Base-by-base conservation (phyloP, 1,140 invertebrate genomes). In the Drosophila ohnishii region DNA sequence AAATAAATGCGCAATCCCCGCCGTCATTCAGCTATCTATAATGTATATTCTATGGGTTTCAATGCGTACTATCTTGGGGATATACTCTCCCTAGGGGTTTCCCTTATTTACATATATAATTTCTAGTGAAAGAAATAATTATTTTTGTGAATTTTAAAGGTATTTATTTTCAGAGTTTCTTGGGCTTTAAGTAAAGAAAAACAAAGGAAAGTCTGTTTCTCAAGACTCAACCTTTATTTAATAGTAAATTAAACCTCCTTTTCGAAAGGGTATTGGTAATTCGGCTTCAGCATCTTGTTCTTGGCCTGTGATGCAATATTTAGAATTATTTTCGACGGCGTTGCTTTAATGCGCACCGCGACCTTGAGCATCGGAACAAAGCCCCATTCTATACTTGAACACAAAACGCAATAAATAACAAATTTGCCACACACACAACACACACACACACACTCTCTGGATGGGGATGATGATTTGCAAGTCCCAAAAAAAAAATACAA, bases 281-380 rank as follows among this genome's bases (percentile, higher is more conserved):
- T 66, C 55, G 57, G 6, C 47, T 16, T 50, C 16, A 39, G 11
- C 53, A 4, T 11, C 39, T 34, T 10, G 44, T 42, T 40, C 47
- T 35, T 14, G 45, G 45, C 61, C 62, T 74, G 69, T 86, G 81
- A 86, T 85, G 81, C 81, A 85, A 86, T 81, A 85, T 85, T 80
- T 73, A 58, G 82, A 86, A 86, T 85, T 61, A 42, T 67, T 75
- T 78, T 74, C 32, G 32, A 44, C 39, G 58, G 50, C 44, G n/a
- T 25, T 50, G 66, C 61, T 67, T 81, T 85, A 80, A 70, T 74
- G 78, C 45, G 45, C 78, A 59, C 48, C 69, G 30, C 44, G 69
- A 59, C 81, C 84, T 86, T 77, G 81, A 79, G 58, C 34, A 19
- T 50, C 30, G 78, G 72, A 81, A 85, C 81, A 86, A 81, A 85